Evolutionary conservation across 2,888 invertebrate species (phyloP).

Genomic region (Emmelina monodactyla): DNA sequence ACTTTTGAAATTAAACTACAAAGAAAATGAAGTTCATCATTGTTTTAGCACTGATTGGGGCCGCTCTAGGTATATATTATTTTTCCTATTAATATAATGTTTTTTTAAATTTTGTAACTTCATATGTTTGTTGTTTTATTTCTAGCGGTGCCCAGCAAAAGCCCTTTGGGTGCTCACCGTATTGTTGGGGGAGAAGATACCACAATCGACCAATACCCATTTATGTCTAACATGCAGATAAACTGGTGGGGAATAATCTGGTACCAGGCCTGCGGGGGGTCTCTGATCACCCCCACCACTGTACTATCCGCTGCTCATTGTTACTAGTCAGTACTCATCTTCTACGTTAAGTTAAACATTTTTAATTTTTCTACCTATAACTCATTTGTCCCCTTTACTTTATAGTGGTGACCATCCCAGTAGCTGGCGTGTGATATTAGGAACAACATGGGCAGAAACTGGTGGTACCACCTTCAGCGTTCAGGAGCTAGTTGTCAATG

Average conservation of each 20-base stretch:
- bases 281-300: constrained; percentile 23
- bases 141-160: neutral
- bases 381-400: too few species aligned
- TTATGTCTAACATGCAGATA: constrained; percentile 35
- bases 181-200: constrained; percentile 21
- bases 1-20: too few species aligned
- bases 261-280: constrained; percentile 30
- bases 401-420: constrained; percentile 23
- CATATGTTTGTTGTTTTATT: too few species aligned
- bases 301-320: constrained; percentile 40
- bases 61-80: too few species aligned
- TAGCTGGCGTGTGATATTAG: constrained; percentile 28
- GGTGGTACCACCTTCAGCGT: constrained; percentile 22
- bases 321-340: constrained; percentile 24
- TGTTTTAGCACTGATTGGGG: too few species aligned
- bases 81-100: too few species aligned
- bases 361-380: neutral
- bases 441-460: constrained; percentile 18
- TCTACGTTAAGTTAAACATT: neutral
- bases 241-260: constrained; percentile 21
- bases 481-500: constrained; percentile 19
- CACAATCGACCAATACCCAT: constrained; percentile 28
- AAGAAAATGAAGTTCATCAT: too few species aligned
- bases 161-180: too few species aligned
- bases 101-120: too few species aligned